Conservation (phyloP, 2,113 vertebrate genomes). For the Zeus faber region DNA sequence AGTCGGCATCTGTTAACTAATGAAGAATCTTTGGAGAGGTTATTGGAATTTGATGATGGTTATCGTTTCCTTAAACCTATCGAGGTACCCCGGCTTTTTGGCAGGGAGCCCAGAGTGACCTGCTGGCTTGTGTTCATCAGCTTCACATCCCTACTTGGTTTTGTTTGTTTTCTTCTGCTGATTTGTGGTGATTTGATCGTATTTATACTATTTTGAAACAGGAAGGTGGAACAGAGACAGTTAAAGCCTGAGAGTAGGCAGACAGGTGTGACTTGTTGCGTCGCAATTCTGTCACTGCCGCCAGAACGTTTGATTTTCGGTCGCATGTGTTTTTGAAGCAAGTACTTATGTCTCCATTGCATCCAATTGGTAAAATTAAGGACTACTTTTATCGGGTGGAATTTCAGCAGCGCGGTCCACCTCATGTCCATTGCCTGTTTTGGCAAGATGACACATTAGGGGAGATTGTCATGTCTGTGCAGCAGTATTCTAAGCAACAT, state of each 20-base stretch:
- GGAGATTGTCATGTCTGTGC: neutral
- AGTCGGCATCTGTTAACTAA: neutral
- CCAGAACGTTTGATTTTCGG: slow-evolving; percentile 22
- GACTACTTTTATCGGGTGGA: slow-evolving; percentile 23
- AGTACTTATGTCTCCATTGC: slow-evolving; percentile 8
- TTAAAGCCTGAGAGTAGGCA: neutral
- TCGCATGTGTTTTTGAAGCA: slow-evolving; percentile 9
- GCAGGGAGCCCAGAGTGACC: slow-evolving; percentile 5
- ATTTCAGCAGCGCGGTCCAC: slow-evolving; percentile 12
- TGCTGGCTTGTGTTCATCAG: slow-evolving; percentile 2
- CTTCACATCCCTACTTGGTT: slow-evolving; percentile 5
- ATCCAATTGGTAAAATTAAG: slow-evolving; percentile 16
- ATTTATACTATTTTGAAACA: slow-evolving; percentile 5
- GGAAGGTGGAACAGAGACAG: neutral
- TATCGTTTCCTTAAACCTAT: slow-evolving; percentile 10
- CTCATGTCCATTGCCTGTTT: slow-evolving; percentile 13
- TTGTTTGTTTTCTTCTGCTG: slow-evolving; percentile 22
- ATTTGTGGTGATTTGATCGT: slow-evolving; percentile 20
- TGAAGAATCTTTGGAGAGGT: neutral
- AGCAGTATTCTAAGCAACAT: neutral
- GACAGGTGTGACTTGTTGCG: slow-evolving; percentile 1
- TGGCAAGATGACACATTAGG: slow-evolving; percentile 1
- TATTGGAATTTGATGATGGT: slow-evolving; percentile 13
- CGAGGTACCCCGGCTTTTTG: slow-evolving; percentile 9
- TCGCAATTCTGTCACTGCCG: slow-evolving; percentile 11